Evolutionary conservation across 2,113 vertebrate species (phyloP), one percentile per base, ranked within the genome.

Genomic region (Machaerirhynchus nigripectus): DNA sequence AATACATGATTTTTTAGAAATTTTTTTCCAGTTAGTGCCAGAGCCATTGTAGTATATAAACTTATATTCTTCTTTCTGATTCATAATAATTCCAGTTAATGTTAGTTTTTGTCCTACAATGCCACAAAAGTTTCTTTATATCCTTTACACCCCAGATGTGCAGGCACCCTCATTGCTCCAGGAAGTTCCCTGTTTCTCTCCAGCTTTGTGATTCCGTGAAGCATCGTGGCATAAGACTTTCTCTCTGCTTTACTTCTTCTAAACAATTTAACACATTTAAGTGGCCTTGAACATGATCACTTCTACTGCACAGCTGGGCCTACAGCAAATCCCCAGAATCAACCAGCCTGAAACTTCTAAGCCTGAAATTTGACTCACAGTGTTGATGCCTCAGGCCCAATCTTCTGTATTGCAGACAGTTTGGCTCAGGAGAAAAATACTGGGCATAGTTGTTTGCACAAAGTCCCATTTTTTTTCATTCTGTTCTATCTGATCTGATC

Each of bases 281-380:
- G 60, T 71, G 77, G 64, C 74, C 81, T 89, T 65, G 87, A 89
- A 95, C 8, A 5, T 31, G 65, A 90, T 60, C 27, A 11, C 42
- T 90, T 67, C 71, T 56, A 50, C 47, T 40, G 49, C 89, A 81
- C 61, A 89, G 31, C 27, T 74, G 84, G 74, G 49, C 39, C 42
- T 79, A 19, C 21, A 93, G 67, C 65, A 91, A 91, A 96, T 73
- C 67, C 79, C 67, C 57, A 47, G 61, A 91, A 97, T 65, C 80
- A 85, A 78, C 74, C 49, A 91, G 44, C 49, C 86, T 78, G 52
- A 77, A 89, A 95, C 24, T 87, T 89, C 74, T 68, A 84, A 87
- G 84, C 74, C 74, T 84, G 65, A 89, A 95, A 93, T 79, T 81
- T 87, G 80, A 82, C 74, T 91, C 74, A 15, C 13, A 22, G 24